Conservation (phyloP, 2,113 vertebrate species). For the Paratilapia polleni region DNA sequence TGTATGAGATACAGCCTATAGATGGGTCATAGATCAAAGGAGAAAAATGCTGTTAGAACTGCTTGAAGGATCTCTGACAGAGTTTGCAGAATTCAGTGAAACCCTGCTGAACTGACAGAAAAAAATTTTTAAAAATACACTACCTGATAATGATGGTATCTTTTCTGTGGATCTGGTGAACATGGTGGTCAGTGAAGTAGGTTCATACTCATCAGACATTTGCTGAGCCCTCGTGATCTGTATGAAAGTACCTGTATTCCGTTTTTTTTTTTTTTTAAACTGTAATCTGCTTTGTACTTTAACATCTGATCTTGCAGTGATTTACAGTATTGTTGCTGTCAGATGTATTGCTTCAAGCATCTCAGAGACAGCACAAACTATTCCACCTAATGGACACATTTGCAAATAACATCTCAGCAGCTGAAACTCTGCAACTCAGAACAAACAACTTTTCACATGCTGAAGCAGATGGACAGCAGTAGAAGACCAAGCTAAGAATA, state of each 20-base stretch:
- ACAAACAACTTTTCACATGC: conserved; percentile 27
- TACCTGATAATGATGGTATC: neutral
- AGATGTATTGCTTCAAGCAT: neutral
- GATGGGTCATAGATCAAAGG: neutral
- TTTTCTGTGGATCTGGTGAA: no score
- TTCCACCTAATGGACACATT: conserved; percentile 5
- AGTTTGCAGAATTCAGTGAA: neutral
- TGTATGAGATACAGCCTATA: neutral
- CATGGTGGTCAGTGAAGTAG: no score
- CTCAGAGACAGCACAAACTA: neutral
- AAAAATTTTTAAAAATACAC: neutral
- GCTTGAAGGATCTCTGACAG: neutral
- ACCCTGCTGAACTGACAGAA: neutral
- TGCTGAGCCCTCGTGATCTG: neutral
- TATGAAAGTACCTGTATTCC: neutral
- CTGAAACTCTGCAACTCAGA: neutral
- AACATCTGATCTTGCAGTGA: neutral
- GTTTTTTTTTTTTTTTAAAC: no score
- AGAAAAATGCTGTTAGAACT: neutral
- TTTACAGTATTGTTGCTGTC: neutral
- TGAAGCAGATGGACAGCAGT: conserved; percentile 31
- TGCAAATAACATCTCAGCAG: neutral
- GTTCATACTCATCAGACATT: neutral
- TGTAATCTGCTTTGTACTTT: neutral
- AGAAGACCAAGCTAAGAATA: conserved; percentile 25